Conservation (phyloP, 2,113 vertebrate species). For the Bos taurus region DNA sequence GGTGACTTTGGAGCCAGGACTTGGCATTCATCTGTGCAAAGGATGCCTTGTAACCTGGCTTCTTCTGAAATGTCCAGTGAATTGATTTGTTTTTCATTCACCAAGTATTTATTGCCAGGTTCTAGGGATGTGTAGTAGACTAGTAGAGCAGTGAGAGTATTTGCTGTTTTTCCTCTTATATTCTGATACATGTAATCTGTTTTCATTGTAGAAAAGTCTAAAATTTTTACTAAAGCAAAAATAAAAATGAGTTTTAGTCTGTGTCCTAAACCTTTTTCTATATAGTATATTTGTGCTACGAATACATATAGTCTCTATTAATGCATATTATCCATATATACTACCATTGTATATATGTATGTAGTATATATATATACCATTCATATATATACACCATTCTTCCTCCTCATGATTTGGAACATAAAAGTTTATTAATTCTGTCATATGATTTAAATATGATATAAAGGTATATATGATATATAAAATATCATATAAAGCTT, state of each 20-base stretch:
- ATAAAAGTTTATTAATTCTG: neutral
- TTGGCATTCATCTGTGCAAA: neutral
- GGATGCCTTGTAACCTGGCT: neutral
- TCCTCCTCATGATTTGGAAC: neutral
- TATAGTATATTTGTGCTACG: neutral
- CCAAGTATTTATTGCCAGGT: neutral
- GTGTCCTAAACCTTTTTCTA: neutral
- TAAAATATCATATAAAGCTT: neutral
- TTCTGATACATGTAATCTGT: neutral
- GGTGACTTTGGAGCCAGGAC: neutral
- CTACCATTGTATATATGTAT: neutral
- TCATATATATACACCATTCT: neutral
- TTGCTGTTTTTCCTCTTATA: neutral
- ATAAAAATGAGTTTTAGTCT: neutral
- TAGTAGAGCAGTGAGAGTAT: neutral
- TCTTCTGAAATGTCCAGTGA: neutral
- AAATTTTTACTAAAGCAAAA: conserved; percentile 10
- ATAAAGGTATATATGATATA: too few species aligned
- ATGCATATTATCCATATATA: neutral
- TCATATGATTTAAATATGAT: neutral
- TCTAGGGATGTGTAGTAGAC: neutral
- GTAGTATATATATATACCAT: neutral
- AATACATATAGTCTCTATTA: neutral
- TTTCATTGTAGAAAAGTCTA: neutral
- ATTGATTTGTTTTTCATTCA: neutral